Evolutionary conservation across 2,113 vertebrate species (phyloP).

Genomic region (Tylochromis polylepis): DNA sequence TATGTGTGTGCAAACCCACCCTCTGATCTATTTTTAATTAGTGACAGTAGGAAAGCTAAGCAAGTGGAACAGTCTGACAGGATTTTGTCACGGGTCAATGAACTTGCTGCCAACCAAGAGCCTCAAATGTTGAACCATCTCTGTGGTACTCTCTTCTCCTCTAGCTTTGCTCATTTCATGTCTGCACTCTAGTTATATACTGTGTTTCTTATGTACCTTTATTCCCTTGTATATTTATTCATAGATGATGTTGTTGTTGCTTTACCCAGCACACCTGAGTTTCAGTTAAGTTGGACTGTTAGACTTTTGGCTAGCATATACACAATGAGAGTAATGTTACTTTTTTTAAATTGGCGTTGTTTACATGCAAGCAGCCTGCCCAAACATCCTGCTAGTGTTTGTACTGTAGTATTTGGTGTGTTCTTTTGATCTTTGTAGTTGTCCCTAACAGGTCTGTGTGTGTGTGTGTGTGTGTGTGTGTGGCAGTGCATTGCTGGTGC

Average conservation of each 20-base stretch:
- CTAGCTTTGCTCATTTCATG: background rate
- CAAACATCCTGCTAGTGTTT: background rate
- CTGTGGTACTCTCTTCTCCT: background rate
- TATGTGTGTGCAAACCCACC: background rate
- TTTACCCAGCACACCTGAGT: background rate
- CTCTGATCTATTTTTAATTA: conserved; percentile 31
- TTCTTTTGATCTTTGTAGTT: background rate
- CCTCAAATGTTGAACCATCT: background rate
- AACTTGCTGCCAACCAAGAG: background rate
- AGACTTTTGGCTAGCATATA: background rate
- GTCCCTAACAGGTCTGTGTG: background rate
- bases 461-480: background rate
- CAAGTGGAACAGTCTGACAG: conserved; percentile 3
- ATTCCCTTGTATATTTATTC: background rate
- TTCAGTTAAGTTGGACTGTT: background rate
- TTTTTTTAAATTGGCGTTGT: background rate
- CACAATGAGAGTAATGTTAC: background rate
- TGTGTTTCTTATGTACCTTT: background rate
- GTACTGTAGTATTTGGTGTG: background rate
- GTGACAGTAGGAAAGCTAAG: conserved; percentile 15
- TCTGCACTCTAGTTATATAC: accelerated
- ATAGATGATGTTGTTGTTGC: background rate
- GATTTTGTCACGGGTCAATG: background rate
- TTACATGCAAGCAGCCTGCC: background rate
- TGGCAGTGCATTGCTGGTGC: background rate